Conservation (phyloP, 2,888 invertebrate genomes). For the Drosophila eohydei region DNA sequence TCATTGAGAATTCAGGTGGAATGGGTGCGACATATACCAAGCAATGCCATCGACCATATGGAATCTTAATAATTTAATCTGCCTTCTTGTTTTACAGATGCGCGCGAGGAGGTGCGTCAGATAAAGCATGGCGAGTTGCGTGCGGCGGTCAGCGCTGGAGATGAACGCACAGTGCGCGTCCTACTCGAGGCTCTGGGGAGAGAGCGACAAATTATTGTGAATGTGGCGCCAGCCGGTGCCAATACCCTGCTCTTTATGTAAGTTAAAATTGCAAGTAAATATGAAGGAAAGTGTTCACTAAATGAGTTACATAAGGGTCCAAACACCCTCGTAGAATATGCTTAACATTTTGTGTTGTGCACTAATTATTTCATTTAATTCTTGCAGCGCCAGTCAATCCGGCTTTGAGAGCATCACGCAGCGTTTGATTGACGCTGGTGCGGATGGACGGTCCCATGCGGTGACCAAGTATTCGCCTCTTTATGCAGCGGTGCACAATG, state of each 20-base stretch:
- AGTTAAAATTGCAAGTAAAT: slow-evolving; percentile 81
- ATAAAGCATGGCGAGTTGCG: slow-evolving; percentile 91
- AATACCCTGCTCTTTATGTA: slow-evolving; percentile 94
- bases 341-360: neutral
- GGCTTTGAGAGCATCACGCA: slow-evolving; percentile 92
- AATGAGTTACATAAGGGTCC: neutral
- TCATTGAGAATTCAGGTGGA: slow-evolving; percentile 86
- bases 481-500: slow-evolving; percentile 95
- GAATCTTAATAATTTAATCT: neutral
- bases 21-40: slow-evolving; percentile 81
- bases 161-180: slow-evolving; percentile 88
- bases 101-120: slow-evolving; percentile 89
- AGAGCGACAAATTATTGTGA: slow-evolving; percentile 91
- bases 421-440: slow-evolving; percentile 91
- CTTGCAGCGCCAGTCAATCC: slow-evolving; percentile 91
- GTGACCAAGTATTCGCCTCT: slow-evolving; percentile 96
- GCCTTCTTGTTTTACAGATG: slow-evolving; percentile 70
- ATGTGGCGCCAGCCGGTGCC: slow-evolving; percentile 94
- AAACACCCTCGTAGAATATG: neutral
- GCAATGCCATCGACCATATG: slow-evolving; percentile 25
- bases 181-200: slow-evolving; percentile 88
- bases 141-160: slow-evolving; percentile 91
- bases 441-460: slow-evolving; percentile 95
- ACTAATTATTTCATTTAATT: neutral
- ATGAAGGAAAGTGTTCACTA: too few species aligned